Percentiles rank a stretch among this genome's conserved stretches.
phyloP scores from a whole-genome alignment of 2,797 vertebrate genomes.

The Chelon labrosus region DNA sequence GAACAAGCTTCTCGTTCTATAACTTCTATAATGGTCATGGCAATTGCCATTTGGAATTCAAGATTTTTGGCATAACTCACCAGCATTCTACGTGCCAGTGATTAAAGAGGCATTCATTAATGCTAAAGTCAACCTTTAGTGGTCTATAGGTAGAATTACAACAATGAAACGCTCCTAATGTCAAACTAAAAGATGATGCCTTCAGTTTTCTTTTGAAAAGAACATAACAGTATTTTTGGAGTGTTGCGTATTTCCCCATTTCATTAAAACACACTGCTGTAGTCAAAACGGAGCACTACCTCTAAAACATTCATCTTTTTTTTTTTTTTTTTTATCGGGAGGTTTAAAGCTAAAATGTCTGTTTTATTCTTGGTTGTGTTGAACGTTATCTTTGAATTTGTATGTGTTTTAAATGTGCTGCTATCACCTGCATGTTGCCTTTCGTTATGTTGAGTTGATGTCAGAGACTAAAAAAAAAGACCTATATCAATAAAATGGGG shows the following conservation, averaged over 20 bases:
- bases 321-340: constrained; percentile 1
- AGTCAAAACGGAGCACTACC: constrained; percentile 52
- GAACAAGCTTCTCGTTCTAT: constrained; percentile 11
- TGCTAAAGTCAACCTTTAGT: constrained; percentile 14
- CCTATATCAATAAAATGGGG: constrained; percentile 36
- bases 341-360: constrained; percentile 4
- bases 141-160: neutral
- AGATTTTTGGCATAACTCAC: neutral
- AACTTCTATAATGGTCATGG: neutral
- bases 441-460: constrained; percentile 63
- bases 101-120: neutral
- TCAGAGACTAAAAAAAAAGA: constrained; percentile 29
- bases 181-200: neutral
- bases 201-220: constrained; percentile 3
- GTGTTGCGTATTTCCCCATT: constrained; percentile 1
- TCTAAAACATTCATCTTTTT: constrained; percentile 31
- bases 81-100: neutral
- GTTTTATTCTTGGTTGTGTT: constrained; percentile 44
- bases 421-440: constrained; percentile 83
- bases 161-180: neutral
- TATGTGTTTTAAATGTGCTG: constrained; percentile 72
- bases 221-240: neutral
- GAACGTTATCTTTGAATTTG: constrained; percentile 42
- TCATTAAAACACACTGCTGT: constrained; percentile 10
- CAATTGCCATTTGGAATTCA: neutral